Base-by-base conservation (phyloP, 2,888 invertebrate species). In the Ptychoptera contaminata region DNA sequence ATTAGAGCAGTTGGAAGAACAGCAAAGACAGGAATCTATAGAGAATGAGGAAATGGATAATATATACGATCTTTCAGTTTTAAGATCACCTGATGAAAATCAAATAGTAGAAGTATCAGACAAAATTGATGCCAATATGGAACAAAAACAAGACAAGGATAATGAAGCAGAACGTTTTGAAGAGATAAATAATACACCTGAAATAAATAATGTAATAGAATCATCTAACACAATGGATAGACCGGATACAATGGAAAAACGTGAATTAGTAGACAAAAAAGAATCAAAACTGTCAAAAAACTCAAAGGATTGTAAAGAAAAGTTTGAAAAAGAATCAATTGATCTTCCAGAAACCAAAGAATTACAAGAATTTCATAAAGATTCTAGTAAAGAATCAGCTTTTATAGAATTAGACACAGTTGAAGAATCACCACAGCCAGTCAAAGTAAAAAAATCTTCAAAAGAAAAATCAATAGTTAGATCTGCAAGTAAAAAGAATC, bases 381-480 rank as follows among this genome's bases (percentile, higher is more conserved):
- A 7, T 23, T 23, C 23, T 5, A 23, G 7, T 16, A 8, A 11
- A 38, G 56, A 55, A 10, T 54, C 59, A 35, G 57, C 55, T 9
- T 8, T 12, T 4, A 23, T 16, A 37, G 31, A n/a, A 29, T 15
- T 23, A 37, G 38, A 14, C 12, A 38, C 12, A 29, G 30, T 8
- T 7, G 44, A 40, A 40, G 37, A 39, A 41, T 12, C 35, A 15
- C 29, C 29, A 43, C 16, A 23, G 37, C 15, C 23, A 10, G 35
- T 40, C 23, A 23, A 23, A 23, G 7, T 7, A 23, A 23, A 23
- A 23, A 23, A 23, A 23, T 23, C 7, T 23, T 23, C 23, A 5
- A 23, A 23, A 23, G 23, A 23, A 23, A 23, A 23, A 23, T 23
- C 23, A 3, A 23, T 23, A 3, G 23, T 5, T 23, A 3, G 23